A percentile compares a stretch with the other conserved stretches of the same genome.
These are phyloP conservation scores for Colletes gigas DNA, from an alignment of 1,140 invertebrate species.

Conservation along the genomic window DNA sequence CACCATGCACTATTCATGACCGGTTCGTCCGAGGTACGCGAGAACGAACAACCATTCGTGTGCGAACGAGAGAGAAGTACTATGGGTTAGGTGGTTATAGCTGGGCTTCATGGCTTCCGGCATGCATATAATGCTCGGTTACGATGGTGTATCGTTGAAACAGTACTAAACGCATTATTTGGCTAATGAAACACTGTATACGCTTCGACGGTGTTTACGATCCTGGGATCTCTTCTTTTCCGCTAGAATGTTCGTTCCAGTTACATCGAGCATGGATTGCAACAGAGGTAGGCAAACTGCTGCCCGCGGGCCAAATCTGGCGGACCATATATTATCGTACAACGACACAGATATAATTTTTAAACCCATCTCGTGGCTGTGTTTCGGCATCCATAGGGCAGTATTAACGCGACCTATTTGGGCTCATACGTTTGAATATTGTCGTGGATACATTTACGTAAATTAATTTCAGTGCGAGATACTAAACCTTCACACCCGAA, in stretches of 20 bases:
- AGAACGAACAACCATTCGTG: constrained; percentile 45
- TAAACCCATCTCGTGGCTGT: too few relatives aligned
- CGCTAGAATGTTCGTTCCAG: not conserved
- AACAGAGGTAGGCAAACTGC: too few relatives aligned
- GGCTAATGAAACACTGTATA: constrained; percentile 61
- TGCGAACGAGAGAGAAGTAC: not conserved
- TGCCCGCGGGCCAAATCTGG: not conserved
- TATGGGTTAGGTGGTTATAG: constrained; percentile 26
- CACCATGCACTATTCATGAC: constrained; percentile 65
- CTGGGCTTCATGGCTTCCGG: constrained; percentile 45
- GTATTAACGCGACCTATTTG: too few relatives aligned
- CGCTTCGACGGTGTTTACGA: constrained; percentile 45
- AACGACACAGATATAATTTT: not conserved
- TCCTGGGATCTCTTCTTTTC: constrained; percentile 3
- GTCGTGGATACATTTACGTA: too few relatives aligned
- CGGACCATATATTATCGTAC: not conserved
- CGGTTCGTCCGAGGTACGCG: constrained; percentile 55
- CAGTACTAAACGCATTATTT: constrained; percentile 64
- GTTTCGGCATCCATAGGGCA: too few relatives aligned
- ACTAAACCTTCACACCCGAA: too few relatives aligned
- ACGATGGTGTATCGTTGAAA: constrained; percentile 51
- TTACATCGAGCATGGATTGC: not conserved
- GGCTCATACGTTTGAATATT: too few relatives aligned
- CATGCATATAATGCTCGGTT: constrained; percentile 36
- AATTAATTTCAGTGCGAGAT: too few relatives aligned